Conservation (phyloP, 64 coral and sea anemone species). For the Montipora foliosa region DNA sequence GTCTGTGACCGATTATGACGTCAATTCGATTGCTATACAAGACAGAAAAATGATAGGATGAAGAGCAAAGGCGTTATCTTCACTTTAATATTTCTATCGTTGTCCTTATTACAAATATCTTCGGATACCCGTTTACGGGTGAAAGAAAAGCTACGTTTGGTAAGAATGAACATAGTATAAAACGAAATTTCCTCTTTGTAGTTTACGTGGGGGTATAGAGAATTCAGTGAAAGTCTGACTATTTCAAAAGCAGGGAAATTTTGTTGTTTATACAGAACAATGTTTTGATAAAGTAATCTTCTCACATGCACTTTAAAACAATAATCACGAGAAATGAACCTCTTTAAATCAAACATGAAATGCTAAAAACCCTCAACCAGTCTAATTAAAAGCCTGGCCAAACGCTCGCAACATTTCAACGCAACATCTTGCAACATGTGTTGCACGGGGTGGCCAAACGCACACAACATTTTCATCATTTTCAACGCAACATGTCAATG, state of each 20-base stretch:
- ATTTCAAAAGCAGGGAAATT: neutral
- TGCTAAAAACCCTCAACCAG: too few relatives aligned
- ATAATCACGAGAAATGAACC: too few relatives aligned
- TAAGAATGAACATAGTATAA: neutral
- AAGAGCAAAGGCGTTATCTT: neutral
- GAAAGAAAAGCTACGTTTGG: neutral
- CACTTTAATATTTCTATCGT: neutral
- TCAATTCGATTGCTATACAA: neutral
- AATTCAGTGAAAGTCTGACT: neutral
- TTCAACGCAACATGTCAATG: too few relatives aligned
- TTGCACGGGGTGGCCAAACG: too few relatives aligned
- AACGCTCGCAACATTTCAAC: too few relatives aligned
- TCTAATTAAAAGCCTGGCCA: too few relatives aligned
- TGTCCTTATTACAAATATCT: neutral
- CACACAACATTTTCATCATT: too few relatives aligned
- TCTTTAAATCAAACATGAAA: too few relatives aligned
- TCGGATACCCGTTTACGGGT: neutral
- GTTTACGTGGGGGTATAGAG: neutral
- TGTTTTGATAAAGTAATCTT: too few relatives aligned
- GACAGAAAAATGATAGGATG: neutral
- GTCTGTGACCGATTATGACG: slow-evolving; percentile 11
- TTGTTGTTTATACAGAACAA: neutral
- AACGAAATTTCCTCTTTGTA: neutral
- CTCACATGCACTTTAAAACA: too few relatives aligned
- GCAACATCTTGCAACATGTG: too few relatives aligned